phyloP scores from a whole-genome alignment of 2,888 invertebrate species.

The Acanthacorydalis orientalis region DNA sequence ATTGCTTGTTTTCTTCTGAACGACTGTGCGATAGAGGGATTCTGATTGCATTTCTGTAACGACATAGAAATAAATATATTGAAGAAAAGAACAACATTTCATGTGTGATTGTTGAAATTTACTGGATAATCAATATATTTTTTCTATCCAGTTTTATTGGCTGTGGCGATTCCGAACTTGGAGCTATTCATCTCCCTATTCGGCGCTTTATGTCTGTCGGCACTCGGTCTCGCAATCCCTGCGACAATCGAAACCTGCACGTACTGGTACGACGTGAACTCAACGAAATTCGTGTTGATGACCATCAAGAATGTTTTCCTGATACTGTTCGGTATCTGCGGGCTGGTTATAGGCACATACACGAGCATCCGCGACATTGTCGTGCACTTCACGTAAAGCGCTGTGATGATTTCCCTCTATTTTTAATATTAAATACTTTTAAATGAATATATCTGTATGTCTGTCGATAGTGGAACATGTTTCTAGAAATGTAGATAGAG shows the following conservation, averaged over 20 bases:
- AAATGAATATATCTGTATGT: no score
- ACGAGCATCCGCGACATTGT: constrained; percentile 44
- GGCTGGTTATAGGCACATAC: constrained; percentile 48
- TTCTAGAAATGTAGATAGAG: no score
- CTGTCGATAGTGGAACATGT: no score
- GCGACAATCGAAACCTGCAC: constrained; percentile 74
- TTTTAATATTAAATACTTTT: no score
- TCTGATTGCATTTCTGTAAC: no score
- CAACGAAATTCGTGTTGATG: constrained; percentile 27
- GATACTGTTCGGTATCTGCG: constrained; percentile 41
- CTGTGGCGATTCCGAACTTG: constrained; percentile 70
- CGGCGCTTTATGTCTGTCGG: constrained; percentile 81
- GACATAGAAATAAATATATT: no score
- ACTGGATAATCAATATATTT: not conserved
- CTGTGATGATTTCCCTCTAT: not conserved
- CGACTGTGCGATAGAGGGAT: no score
- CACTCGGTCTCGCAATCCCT: constrained; percentile 77
- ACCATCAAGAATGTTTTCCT: constrained; percentile 35
- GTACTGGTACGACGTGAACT: constrained; percentile 51
- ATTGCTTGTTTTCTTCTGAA: no score
- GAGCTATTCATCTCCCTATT: constrained; percentile 66
- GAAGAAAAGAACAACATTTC: no score
- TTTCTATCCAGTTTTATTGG: constrained; percentile 53
- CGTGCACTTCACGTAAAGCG: constrained; percentile 22
- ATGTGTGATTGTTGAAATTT: no score